Evolutionary conservation across 2,113 vertebrate genomes (phyloP), one percentile per base, ranked within the genome.

Genomic region (Rhabdornis inornatus): DNA sequence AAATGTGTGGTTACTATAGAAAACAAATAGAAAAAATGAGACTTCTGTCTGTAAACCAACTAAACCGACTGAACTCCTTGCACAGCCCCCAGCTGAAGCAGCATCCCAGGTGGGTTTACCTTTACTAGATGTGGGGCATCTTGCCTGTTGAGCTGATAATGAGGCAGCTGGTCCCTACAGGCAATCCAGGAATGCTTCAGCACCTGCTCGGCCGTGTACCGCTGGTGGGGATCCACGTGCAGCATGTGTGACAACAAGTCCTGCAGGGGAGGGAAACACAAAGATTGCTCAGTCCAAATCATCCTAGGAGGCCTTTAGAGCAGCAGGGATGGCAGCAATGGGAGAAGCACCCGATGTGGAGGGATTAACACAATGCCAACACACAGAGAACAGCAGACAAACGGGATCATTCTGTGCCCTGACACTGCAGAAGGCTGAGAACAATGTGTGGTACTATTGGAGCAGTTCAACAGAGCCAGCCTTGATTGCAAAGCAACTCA

Each of bases 231-330:
- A 96, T 99, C 99, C 93, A 99, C 99, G 13, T 99, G 99, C 90
- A 99, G 99, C 99, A 99, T 99, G 74, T 99, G 99, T 60, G 99
- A 99, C 90, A 99, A 96, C 95, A 99, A 98, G 95, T 99, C 99
- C 99, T 99, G 96, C 37, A 95, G 49, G 56, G 87, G 78, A 87
- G 8, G 23, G 94, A 74, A 45, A 11, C 50, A 86, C 16, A 27
- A 8, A 7, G 12, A 55, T 4, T n/a, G 49, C 55, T 72, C 37
- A 78, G 69, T 31, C 40, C 44, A 66, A 63, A 53, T 15, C 33
- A 31, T 28, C 60, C 74, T 4, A 11, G 7, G 30, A 8, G 57
- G 64, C 61, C 33, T 61, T 63, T 7, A 78, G 18, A 78, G 52
- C 78, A 52, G 42, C 35, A 37, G 47, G 75, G 65, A n/a, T 2